These are phyloP conservation scores for Bothrops jararaca DNA, from an alignment of 2,113 vertebrate species.

Conservation along the genomic window DNA sequence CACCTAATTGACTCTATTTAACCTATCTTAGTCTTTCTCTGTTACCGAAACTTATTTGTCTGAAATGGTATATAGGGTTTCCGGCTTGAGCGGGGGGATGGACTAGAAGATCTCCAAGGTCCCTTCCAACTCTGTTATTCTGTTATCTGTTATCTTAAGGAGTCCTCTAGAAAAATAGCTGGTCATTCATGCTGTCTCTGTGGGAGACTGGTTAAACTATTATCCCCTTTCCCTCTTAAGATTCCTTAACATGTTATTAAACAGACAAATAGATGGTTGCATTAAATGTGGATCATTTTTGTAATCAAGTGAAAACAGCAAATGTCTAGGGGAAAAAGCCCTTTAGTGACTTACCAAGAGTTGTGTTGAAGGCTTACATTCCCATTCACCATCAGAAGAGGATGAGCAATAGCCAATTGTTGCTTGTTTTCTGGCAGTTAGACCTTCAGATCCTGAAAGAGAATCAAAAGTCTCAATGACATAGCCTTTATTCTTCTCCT, in stretches of 20 bases:
- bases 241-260: neutral
- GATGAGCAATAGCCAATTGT: conserved; percentile 36
- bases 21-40: neutral
- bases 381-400: conserved; percentile 76
- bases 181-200: neutral
- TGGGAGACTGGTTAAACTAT: neutral
- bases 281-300: neutral
- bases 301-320: neutral
- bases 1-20: neutral
- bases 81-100: neutral
- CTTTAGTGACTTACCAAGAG: conserved; percentile 72
- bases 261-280: neutral
- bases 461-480: conserved; percentile 48
- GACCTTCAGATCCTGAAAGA: conserved; percentile 55
- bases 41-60: neutral
- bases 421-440: conserved; percentile 37
- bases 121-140: neutral
- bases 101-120: neutral
- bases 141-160: neutral
- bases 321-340: neutral
- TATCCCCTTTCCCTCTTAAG: neutral
- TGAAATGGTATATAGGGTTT: neutral
- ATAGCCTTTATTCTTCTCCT: conserved; percentile 13
- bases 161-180: neutral
- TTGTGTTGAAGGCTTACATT: conserved; percentile 56